Conservation (phyloP, 2,888 invertebrate genomes). For the Cremastobaeus sp. region DNA sequence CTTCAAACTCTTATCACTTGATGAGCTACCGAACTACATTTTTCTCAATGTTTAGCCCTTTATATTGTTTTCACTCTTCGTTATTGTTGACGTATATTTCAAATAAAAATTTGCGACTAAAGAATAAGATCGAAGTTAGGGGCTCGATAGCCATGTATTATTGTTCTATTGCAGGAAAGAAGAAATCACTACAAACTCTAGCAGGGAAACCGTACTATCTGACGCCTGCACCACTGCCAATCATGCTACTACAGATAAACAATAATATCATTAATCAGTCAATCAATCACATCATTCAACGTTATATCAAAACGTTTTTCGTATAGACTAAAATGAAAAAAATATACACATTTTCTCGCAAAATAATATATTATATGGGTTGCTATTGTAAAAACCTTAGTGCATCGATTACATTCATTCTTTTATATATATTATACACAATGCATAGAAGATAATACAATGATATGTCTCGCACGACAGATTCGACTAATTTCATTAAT, state of each 20-base stretch:
- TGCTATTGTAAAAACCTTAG: slow-evolving; percentile 12
- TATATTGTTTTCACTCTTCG: slow-evolving; percentile 21
- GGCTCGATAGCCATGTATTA: slow-evolving; percentile 72
- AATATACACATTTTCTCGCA: slow-evolving; percentile 31
- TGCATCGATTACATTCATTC: slow-evolving; percentile 2
- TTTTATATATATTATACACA: slow-evolving; percentile 11
- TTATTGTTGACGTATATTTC: slow-evolving; percentile 11
- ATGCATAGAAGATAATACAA: too few relatives aligned
- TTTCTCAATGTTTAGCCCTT: slow-evolving; percentile 42
- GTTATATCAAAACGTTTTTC: slow-evolving; percentile 33
- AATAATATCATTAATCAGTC: slow-evolving; percentile 63
- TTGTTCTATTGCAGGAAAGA: slow-evolving; percentile 77
- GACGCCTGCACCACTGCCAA: slow-evolving; percentile 75
- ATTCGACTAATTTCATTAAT: too few relatives aligned
- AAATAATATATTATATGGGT: slow-evolving; percentile 24
- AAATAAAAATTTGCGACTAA: slow-evolving; percentile 14
- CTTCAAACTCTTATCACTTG: neutral
- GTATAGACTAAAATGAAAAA: slow-evolving; percentile 22
- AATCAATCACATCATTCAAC: slow-evolving; percentile 25
- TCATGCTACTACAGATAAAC: slow-evolving; percentile 73
- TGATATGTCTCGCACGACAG: too few relatives aligned
- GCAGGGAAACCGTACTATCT: slow-evolving; percentile 77
- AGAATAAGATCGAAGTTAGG: slow-evolving; percentile 19
- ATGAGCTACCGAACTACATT: slow-evolving; percentile 11
- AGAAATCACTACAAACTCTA: slow-evolving; percentile 77